A percentile compares a stretch with the other conserved stretches of the same genome.
Conservation (phyloP, 2,797 vertebrate genomes). For the Xenopus petersii region DNA sequence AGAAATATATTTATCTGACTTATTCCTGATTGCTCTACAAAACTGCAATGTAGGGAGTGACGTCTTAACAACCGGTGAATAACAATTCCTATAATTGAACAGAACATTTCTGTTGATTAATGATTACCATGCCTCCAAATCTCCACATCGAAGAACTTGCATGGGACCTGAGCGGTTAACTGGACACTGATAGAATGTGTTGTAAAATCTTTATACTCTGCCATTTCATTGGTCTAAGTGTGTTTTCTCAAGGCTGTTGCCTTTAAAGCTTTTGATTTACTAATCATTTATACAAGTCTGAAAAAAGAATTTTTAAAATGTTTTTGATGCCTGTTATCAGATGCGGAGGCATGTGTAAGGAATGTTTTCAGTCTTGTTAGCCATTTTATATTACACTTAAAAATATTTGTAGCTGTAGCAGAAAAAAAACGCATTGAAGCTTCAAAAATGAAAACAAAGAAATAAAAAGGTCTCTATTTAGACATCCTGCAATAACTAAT, state of each 20-base stretch:
- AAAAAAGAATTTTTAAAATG: not conserved
- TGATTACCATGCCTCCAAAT: too few relatives aligned
- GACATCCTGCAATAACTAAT: constrained; percentile 59
- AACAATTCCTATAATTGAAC: too few relatives aligned
- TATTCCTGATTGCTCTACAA: too few relatives aligned
- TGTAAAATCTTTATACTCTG: too few relatives aligned
- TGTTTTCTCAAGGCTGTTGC: not conserved
- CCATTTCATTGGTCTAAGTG: too few relatives aligned
- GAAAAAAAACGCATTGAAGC: not conserved
- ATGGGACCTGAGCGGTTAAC: too few relatives aligned
- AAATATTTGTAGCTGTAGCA: not conserved
- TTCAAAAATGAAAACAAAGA: constrained; percentile 17
- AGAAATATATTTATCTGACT: too few relatives aligned
- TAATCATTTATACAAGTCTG: not conserved
- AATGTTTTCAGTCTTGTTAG: not conserved
- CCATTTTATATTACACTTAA: not conserved
- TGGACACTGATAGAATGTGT: too few relatives aligned
- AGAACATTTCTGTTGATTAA: too few relatives aligned
- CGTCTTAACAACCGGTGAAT: too few relatives aligned
- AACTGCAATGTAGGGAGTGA: too few relatives aligned
- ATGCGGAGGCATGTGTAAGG: not conserved
- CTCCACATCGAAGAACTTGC: too few relatives aligned
- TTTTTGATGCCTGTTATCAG: not conserved
- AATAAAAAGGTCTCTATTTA: constrained; percentile 53
- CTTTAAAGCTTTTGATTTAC: not conserved